These are phyloP conservation scores for Coregonus sp. DNA, from an alignment of 2,797 vertebrate genomes.

Conservation along the genomic window DNA sequence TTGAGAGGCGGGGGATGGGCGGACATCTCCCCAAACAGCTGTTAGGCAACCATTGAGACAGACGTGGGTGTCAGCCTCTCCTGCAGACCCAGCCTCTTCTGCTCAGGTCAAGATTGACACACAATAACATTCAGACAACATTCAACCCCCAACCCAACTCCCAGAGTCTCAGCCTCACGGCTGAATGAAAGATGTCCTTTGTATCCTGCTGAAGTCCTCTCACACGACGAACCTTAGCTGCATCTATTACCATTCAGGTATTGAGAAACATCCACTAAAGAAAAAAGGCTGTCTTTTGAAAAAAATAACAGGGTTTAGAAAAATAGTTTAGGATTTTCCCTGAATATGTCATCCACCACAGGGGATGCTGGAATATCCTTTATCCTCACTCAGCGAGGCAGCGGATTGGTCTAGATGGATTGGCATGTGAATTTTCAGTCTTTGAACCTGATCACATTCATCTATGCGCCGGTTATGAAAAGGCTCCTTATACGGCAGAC, in stretches of 20 bases:
- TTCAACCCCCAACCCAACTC: conserved; percentile 18
- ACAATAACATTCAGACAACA: conserved; percentile 16
- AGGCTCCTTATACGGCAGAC: conserved; percentile 11
- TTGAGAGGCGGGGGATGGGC: not conserved
- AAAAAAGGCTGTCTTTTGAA: not conserved
- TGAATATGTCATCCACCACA: conserved; percentile 31
- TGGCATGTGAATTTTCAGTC: not conserved
- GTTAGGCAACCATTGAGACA: not conserved
- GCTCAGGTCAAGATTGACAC: not conserved
- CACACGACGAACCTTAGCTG: conserved; percentile 39
- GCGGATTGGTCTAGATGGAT: not conserved
- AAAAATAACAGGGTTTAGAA: too few species aligned
- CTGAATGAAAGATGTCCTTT: conserved; percentile 48
- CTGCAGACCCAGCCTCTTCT: too few species aligned
- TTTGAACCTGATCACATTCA: conserved; percentile 22
- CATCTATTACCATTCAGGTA: conserved; percentile 22
- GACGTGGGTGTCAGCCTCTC: not conserved
- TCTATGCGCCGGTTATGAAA: conserved; percentile 21
- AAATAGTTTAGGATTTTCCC: not conserved
- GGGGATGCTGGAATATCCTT: not conserved
- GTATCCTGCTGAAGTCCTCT: conserved; percentile 54
- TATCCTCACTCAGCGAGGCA: not conserved
- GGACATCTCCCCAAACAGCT: conserved; percentile 7
- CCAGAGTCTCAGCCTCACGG: not conserved
- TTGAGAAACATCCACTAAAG: not conserved